Evolutionary conservation across 1,140 invertebrate species (phyloP).

Genomic region (Lamellibrachia luymesi): DNA sequence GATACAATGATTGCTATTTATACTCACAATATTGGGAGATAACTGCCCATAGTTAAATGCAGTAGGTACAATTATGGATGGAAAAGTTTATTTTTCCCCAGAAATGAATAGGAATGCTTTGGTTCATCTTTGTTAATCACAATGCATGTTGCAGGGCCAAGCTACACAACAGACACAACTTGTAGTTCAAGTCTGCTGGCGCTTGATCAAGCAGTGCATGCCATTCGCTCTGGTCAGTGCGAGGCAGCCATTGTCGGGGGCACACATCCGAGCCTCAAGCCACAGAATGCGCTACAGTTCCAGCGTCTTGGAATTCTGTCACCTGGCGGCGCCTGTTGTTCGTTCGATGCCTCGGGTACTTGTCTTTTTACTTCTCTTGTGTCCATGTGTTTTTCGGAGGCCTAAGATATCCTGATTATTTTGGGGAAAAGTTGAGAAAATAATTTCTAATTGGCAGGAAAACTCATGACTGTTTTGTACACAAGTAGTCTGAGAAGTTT

Average conservation of each 20-base stretch:
- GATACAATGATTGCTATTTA: no score
- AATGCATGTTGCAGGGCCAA: constrained; percentile 68
- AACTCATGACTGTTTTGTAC: neutral
- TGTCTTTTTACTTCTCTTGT: constrained; percentile 22
- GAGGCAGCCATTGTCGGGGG: constrained; percentile 92
- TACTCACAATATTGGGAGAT: no score
- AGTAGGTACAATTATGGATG: no score
- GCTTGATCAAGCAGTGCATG: constrained; percentile 79
- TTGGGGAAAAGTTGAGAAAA: neutral
- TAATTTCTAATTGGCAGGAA: neutral
- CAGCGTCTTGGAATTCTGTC: constrained; percentile 88
- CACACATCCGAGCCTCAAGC: constrained; percentile 80
- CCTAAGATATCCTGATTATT: neutral
- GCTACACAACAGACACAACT: constrained; percentile 90
- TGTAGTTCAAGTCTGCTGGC: constrained; percentile 91
- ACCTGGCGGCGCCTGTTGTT: constrained; percentile 84
- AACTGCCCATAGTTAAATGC: no score
- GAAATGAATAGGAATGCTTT: neutral
- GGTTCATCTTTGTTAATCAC: neutral
- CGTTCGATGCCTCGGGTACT: constrained; percentile 82
- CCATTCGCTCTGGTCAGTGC: constrained; percentile 81
- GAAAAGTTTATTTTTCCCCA: neutral
- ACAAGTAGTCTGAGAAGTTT: no score
- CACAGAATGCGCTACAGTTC: constrained; percentile 87
- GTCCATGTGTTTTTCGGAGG: neutral